Evolutionary conservation across 1,140 invertebrate species (phyloP).

Genomic region (Drosophila orosa): DNA sequence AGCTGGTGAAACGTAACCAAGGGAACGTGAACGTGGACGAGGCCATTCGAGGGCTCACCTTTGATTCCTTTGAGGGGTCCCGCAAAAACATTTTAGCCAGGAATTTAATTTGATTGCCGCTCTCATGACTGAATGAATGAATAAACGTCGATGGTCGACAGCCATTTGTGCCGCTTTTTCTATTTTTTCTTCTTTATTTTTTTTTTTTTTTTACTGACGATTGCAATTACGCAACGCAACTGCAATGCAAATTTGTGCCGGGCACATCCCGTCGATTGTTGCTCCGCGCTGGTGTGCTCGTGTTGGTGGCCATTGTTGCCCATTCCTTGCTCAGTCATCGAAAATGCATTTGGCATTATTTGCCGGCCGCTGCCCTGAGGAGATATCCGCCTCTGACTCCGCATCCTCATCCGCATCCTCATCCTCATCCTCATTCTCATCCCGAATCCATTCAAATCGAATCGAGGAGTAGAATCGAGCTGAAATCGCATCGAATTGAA

Average conservation of each 20-base stretch:
- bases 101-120: conserved; percentile 50
- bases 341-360: conserved; percentile 70
- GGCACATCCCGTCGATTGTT: conserved; percentile 23
- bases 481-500: conserved; percentile 64
- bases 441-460: conserved; percentile 45
- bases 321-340: conserved; percentile 42
- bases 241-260: conserved; percentile 36
- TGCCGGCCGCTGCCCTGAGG: conserved; percentile 55
- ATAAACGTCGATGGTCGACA: conserved; percentile 13
- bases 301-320: conserved; percentile 17
- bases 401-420: conserved; percentile 2
- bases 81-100: conserved; percentile 40
- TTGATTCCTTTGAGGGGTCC: conserved; percentile 5
- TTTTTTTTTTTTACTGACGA: conserved; percentile 58
- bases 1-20: conserved; percentile 41
- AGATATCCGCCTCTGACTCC: conserved; percentile 33
- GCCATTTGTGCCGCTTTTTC: conserved; percentile 18
- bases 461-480: conserved; percentile 43
- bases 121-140: conserved; percentile 38
- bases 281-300: conserved; percentile 4
- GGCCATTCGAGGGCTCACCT: conserved; percentile 8
- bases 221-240: conserved; percentile 73
- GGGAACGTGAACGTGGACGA: not conserved
- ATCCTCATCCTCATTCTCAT: not conserved
- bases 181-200: conserved; percentile 32